These are phyloP conservation scores for Gambusia affinis DNA, from an alignment of 2,113 vertebrate species.

Conservation along the genomic window DNA sequence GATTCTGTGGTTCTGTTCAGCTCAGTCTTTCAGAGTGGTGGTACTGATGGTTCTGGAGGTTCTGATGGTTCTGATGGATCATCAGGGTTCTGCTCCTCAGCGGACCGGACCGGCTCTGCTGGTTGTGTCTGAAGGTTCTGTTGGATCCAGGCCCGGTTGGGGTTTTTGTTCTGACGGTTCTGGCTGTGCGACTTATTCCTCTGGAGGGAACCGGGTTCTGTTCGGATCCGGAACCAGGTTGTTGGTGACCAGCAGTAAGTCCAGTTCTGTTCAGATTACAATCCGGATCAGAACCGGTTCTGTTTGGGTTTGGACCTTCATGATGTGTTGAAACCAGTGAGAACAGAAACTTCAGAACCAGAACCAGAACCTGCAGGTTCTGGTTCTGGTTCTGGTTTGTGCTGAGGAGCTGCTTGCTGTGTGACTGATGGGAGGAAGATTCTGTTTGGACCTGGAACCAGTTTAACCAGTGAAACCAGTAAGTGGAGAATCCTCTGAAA, in stretches of 20 bases:
- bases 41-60: no score
- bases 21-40: not conserved
- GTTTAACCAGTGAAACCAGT: slow-evolving; percentile 23
- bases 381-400: slow-evolving; percentile 1
- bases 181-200: not conserved
- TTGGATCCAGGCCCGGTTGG: not conserved
- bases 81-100: no score
- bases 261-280: not conserved
- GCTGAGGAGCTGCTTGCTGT: slow-evolving; percentile 11
- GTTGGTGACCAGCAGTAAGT: not conserved
- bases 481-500: not conserved
- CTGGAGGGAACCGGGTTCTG: not conserved
- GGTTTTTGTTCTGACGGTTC: not conserved
- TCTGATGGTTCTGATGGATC: no score
- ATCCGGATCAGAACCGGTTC: not conserved
- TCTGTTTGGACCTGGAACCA: slow-evolving; percentile 22
- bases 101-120: not conserved
- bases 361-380: no score
- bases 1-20: not conserved
- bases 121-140: not conserved
- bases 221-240: not conserved
- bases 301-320: no score
- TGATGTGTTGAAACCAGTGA: no score
- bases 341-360: not conserved
- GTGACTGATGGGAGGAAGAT: slow-evolving; percentile 16